Evolutionary conservation across 2,888 invertebrate genomes (phyloP), one percentile per base, ranked within the genome.

Genomic region (Crossocerus cetratus): DNA sequence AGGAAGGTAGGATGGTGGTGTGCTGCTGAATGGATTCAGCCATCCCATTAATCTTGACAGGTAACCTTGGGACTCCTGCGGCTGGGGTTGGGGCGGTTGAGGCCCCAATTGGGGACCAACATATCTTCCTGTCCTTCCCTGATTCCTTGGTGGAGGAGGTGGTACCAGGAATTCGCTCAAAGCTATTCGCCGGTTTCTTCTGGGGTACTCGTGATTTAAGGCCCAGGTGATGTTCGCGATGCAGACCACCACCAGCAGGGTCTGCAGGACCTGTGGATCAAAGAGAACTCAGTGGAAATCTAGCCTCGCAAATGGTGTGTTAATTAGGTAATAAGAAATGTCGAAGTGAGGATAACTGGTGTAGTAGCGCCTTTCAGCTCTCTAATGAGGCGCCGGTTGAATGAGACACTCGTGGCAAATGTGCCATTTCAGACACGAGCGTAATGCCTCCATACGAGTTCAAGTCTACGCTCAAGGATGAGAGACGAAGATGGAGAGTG

Each of bases 111-210:
- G 32, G 32, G 32, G 32, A 32, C 32, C 11, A 32, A 32, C 32
- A 32, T 32, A 32, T 32, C 86, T 82, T 42, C 85, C 86, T 16
- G 83, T 79, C 62, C 88, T 81, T 18, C 76, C 63, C 57, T 59
- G 69, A 62, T 59, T 66, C 23, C 53, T 56, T 23, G 64, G 69
- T n/a, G 69, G 72, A 0, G 74, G 79, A 1, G 74, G 67, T 22
- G 86, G 85, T 13, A 84, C 82, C 42, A 89, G 70, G 42, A 83
- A 89, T 68, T 89, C 89, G 68, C 85, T 88, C 43, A 80, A 67
- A 16, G 60, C 42, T 23, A 65, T 55, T 58, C 69, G 71, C 55
- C 78, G 78, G 61, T 43, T 60, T 5, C 44, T 69, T 8, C 42
- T n/a, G 5, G 42, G 64, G 18, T 58, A 20, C 14, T 58, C 75